Base-by-base conservation (phyloP, 2,797 vertebrate genomes). In the Oreonectes daqikongensis region DNA sequence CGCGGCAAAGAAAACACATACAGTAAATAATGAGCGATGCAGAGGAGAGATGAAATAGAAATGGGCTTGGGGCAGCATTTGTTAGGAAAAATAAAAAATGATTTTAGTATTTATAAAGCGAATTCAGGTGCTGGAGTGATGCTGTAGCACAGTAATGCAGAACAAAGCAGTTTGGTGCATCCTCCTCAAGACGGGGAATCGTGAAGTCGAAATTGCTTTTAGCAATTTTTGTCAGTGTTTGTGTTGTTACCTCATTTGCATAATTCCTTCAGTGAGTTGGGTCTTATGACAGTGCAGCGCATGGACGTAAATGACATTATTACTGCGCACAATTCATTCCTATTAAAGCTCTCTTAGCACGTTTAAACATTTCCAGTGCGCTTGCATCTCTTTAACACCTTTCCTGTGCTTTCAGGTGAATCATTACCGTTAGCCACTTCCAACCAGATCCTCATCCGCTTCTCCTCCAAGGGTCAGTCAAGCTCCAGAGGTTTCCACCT, bases 401-500 rank as follows among this genome's bases (percentile, higher is more conserved):
- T 55, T 6, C 69, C 28, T 82, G 59, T 77, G n/a, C n/a, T 77
- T 77, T 61, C 84, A 99, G 98, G 98, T 69, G 97, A 99, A 91
- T 99, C 98, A 0, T 86, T 99, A 81, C 97, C 98, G 0, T 85
- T 99, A 83, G 97, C 97, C 68, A 97, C 96, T 65, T 95, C 96
- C 91, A 98, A 98, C 92, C 94, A 99, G 92, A 94, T 99, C 85
- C 92, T 99, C 75, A 96, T 99, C 83, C 95, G 94, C 75, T 99
- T 99, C 83, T 96, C 92, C 80, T 94, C 97, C 84, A 99, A 97
- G 93, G 95, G 96, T 77, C 96, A 96, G 20, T 94, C 93, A 22
- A 96, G 94, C 80, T 97, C 95, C 69, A 95, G 89, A 90, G 98
- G 98, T 38, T 99, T 99, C 87, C 97, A 99, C 86, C 94, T 99